Percentiles rank a stretch among this genome's conserved stretches.
Evolutionary conservation across 2,113 vertebrate genomes (phyloP).

Genomic region (Myocastor coypus): DNA sequence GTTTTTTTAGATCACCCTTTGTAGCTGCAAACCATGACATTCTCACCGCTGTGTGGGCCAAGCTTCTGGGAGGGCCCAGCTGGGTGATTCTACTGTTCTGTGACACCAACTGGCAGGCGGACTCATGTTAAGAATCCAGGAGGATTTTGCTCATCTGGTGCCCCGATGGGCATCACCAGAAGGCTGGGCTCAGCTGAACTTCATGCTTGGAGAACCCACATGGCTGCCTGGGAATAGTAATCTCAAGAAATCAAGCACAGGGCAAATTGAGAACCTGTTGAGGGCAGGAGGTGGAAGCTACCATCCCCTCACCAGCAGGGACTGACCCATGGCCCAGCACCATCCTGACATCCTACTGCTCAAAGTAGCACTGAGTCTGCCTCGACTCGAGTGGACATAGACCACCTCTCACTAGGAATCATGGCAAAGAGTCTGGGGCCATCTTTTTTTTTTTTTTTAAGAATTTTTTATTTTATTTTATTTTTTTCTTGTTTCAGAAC

Average conservation of each 20-base stretch:
- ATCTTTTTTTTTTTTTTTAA: too few species aligned
- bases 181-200: not conserved
- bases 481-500: too few species aligned
- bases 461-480: too few species aligned
- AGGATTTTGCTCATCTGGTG: not conserved
- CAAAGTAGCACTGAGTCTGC: not conserved
- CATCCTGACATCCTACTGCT: not conserved
- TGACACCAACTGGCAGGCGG: not conserved
- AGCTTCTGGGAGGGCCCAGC: not conserved
- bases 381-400: not conserved
- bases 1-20: not conserved
- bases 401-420: not conserved
- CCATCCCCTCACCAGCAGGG: not conserved
- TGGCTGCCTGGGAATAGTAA: not conserved
- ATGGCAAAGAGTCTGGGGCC: not conserved
- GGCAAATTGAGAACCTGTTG: not conserved
- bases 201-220: not conserved
- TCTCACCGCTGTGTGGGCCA: not conserved
- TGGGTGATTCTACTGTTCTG: not conserved
- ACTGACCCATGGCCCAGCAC: not conserved
- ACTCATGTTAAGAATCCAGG: not conserved
- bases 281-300: not conserved
- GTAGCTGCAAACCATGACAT: not conserved
- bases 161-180: not conserved
- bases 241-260: conserved; percentile 9